Percentiles rank a stretch among this genome's conserved stretches.
These are phyloP conservation scores for Augochlorella aurata DNA, from an alignment of 2,888 invertebrate genomes.

Conservation along the genomic window DNA sequence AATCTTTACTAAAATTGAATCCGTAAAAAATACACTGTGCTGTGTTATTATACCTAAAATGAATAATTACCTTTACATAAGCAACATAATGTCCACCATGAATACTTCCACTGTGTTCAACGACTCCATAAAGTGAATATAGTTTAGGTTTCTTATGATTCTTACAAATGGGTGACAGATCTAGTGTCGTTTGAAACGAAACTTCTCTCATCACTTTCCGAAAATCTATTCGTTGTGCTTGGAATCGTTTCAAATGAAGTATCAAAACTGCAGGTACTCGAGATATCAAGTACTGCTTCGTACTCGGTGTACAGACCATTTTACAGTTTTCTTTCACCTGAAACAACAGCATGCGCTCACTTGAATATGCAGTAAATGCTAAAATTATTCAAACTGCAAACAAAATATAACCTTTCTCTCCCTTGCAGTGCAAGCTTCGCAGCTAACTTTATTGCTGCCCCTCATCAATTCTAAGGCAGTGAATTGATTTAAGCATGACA, in stretches of 20 bases:
- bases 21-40: background rate
- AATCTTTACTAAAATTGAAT: background rate
- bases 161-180: constrained; percentile 95
- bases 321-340: constrained; percentile 86
- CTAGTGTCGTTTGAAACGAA: constrained; percentile 92
- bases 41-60: background rate
- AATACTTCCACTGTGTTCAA: constrained; percentile 96
- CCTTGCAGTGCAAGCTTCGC: constrained; percentile 93
- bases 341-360: constrained; percentile 25
- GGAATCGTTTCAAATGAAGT: constrained; percentile 97
- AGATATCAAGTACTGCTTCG: constrained; percentile 93
- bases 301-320: constrained; percentile 90
- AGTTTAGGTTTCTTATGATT: constrained; percentile 84
- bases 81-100: constrained; percentile 96
- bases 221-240: constrained; percentile 86
- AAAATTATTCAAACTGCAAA: background rate
- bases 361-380: background rate
- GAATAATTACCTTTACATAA: constrained; percentile 91
- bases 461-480: constrained; percentile 94
- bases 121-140: constrained; percentile 96
- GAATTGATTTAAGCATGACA: constrained; percentile 95
- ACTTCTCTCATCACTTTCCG: constrained; percentile 94
- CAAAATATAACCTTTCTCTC: constrained; percentile 82
- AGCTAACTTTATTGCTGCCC: constrained; percentile 96
- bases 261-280: constrained; percentile 97